These are phyloP conservation scores for Panagrolaimus sp. DNA, from an alignment of 1,140 invertebrate genomes.

Conservation along the genomic window DNA sequence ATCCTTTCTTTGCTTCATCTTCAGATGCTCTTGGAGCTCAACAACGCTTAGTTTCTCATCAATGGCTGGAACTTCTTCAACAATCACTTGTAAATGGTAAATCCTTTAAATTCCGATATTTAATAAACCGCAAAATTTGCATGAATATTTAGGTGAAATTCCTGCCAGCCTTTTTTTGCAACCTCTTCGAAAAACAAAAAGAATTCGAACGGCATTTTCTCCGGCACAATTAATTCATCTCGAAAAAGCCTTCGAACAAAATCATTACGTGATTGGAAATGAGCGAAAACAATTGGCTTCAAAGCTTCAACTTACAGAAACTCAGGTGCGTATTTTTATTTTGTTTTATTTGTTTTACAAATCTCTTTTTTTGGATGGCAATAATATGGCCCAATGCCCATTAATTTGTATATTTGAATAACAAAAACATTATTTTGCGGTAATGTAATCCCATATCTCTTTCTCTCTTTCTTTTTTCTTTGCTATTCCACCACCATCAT, in stretches of 20 bases:
- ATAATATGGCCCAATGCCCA: constrained; percentile 2
- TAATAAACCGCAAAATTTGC: neutral
- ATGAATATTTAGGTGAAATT: neutral
- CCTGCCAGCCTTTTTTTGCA: constrained; percentile 44
- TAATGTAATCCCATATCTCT: too few relatives aligned
- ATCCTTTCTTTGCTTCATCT: neutral
- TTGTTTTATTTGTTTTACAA: neutral
- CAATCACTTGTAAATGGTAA: constrained; percentile 11
- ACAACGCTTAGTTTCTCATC: neutral
- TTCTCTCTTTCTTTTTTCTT: too few relatives aligned
- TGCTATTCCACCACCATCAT: too few relatives aligned
- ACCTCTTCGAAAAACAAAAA: constrained; percentile 92
- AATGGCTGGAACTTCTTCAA: constrained; percentile 1
- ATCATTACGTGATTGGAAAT: constrained; percentile 96
- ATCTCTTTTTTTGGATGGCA: too few relatives aligned
- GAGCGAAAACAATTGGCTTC: constrained; percentile 93
- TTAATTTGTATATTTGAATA: too few relatives aligned
- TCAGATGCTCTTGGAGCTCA: neutral
- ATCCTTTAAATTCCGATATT: neutral
- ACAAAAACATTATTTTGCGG: too few relatives aligned
- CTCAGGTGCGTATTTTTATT: constrained; percentile 43
- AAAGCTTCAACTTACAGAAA: constrained; percentile 65
- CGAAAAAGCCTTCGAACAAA: constrained; percentile 96
- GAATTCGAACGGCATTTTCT: constrained; percentile 94
- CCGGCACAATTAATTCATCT: constrained; percentile 90